Evolutionary conservation across 1,140 invertebrate species (phyloP), one percentile per base, ranked within the genome.

Genomic region (Augochlora pura): DNA sequence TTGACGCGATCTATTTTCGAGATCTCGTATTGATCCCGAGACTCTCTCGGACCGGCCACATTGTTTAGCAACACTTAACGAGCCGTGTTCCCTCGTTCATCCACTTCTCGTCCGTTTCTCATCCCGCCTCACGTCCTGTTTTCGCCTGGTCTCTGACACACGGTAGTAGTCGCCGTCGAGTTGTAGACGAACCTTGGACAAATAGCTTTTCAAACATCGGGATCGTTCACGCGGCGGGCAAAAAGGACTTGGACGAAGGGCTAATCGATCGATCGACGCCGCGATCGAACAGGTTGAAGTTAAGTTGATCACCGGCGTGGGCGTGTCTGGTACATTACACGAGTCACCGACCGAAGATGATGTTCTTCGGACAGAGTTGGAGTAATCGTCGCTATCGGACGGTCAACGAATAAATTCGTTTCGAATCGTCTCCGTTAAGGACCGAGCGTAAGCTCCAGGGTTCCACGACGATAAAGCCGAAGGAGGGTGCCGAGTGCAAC

Each of bases 1-100:
- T 27, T n/a, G 46, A 63, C 16, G 23, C 8, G 16, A 42, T 49
- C 46, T 78, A 78, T 72, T 78, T 70, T 70, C 57, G 32, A 77
- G 23, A 16, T 2, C 21, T 23, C 21, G 6, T 10, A 32, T 46
- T n/a, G 52, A 70, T 42, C 10, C 23, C 14, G 42, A 16, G 8
- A 4, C 27, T 52, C 23, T 39, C 54, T 57, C n/a, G 16, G 27
- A 1, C 32, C 5, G 25, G 18, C 0, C 23, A n/a, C 16, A 27
- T 54, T 23, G n/a, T 27, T 25, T 25, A 42, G 27, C 38, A 9
- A 59, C 38, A 21, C n/a, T 10, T 6, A 16, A 64, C 42, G 21
- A 49, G n/a, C 23, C 21, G 49, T 52, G 49, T 54, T 21, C 6
- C 49, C 10, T 12, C 42, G 42, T 46, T 46, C 42, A 10, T 54